Evolutionary conservation across 2,888 invertebrate species (phyloP).

Genomic region (Drosophila atroscutellata): DNA sequence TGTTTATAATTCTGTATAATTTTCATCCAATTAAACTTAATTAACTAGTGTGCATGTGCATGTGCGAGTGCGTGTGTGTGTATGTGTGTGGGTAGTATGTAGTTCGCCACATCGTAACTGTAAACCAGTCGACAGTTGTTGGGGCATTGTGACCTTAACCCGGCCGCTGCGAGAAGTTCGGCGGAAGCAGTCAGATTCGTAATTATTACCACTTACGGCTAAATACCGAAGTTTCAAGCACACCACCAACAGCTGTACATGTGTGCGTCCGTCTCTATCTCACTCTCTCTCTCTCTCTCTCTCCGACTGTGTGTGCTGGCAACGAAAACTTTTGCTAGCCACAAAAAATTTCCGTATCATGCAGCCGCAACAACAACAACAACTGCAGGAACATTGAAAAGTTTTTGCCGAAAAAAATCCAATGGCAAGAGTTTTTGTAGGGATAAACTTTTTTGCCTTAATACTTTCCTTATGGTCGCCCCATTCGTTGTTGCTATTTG

Average conservation of each 20-base stretch:
- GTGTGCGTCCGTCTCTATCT: background rate
- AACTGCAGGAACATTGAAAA: conserved; percentile 54
- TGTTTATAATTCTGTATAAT: conserved; percentile 64
- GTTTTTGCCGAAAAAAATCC: conserved; percentile 51
- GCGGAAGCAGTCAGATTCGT: conserved; percentile 50
- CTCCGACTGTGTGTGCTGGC: conserved; percentile 12
- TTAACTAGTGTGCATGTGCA: conserved; percentile 58
- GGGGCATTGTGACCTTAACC: conserved; percentile 18
- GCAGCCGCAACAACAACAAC: conserved; percentile 63
- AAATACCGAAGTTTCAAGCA: conserved; percentile 64
- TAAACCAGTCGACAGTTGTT: conserved; percentile 38
- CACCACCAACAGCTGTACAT: conserved; percentile 12
- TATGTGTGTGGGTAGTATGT: conserved; percentile 30
- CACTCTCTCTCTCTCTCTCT: background rate
- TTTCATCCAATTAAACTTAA: conserved; percentile 80
- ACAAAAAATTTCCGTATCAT: conserved; percentile 71
- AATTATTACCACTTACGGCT: conserved; percentile 81
- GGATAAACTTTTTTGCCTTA: conserved; percentile 72
- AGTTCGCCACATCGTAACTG: conserved; percentile 31
- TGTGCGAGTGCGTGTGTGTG: conserved; percentile 10
- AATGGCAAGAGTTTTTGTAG: conserved; percentile 42
- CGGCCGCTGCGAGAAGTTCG: conserved; percentile 13
- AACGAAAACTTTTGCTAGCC: conserved; percentile 55
- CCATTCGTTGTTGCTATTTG: conserved; percentile 14
- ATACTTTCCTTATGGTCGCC: conserved; percentile 54